Percentiles rank a stretch among this genome's conserved stretches.
Conservation (phyloP, 2,113 vertebrate genomes). For the Zonotrichia leucophrys region DNA sequence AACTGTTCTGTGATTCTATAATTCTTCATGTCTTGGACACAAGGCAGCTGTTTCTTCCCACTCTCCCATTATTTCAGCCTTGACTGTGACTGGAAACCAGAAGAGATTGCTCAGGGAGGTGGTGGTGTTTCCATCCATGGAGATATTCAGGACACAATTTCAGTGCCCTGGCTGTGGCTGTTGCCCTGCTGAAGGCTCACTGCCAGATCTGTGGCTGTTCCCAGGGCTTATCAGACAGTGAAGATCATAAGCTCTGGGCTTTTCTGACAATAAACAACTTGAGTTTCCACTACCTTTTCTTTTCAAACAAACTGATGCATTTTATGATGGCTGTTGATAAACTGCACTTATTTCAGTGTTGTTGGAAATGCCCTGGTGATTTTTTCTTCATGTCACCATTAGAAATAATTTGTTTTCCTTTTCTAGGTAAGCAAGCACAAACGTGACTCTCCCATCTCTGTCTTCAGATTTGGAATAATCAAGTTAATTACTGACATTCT, state of each 20-base stretch:
- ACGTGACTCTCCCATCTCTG: not conserved
- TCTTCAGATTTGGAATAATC: not conserved
- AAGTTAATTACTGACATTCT: constrained; percentile 23
- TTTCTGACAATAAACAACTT: not conserved
- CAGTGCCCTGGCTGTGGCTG: rapidly evolving
- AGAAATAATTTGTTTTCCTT: not conserved
- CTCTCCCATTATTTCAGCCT: not conserved
- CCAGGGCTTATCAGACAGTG: not conserved
- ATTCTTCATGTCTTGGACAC: not conserved
- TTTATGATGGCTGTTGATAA: not conserved
- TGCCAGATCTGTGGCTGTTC: not conserved
- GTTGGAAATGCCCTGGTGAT: not conserved
- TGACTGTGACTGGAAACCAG: not conserved
- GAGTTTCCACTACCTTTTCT: not conserved
- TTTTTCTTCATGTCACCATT: not conserved
- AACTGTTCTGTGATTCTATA: not conserved
- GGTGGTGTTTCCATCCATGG: not conserved
- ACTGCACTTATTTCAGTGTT: not conserved
- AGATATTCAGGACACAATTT: rapidly evolving
- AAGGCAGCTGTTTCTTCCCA: not conserved
- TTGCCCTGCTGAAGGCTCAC: not conserved
- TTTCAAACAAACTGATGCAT: not conserved
- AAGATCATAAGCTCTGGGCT: not conserved
- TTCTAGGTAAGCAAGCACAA: not conserved
- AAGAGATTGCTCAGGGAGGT: not conserved